Base-by-base conservation (phyloP, 2,888 invertebrate genomes). In the Mythimna loreyi region DNA sequence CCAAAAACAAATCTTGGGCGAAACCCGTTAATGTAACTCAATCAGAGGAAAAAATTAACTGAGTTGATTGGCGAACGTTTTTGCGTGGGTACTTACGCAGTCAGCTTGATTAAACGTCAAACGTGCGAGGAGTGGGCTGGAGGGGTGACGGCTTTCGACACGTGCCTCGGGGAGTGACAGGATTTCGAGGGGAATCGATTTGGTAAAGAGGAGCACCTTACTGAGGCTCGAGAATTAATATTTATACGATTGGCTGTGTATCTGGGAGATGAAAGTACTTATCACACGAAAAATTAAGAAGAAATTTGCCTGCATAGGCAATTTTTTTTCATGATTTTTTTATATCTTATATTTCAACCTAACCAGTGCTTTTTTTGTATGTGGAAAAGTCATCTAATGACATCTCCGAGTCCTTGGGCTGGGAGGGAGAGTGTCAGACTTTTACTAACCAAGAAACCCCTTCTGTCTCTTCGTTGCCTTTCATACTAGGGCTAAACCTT, bases 61-160 rank as follows among this genome's bases (percentile, higher is more conserved):
- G n/a, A 19, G 23, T 47, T 61, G 56, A 73, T 77, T 73, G 70
- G 52, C 23, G 19, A 50, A 33, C 45, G 60, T 58, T 77, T 62
- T 73, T 61, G 77, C 33, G 60, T 33, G 33, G 73, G 52, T 40
- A 21, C 30, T 55, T 19, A 30, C 53, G 21, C 25, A 36, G 23
- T 11, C 33, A 23, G 69, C 76, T 40, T 58, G 61, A 73, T 73
- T 73, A 73, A 70, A 77, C 16, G 77, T 73, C 73, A 61, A 53
- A 53, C 33, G 16, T 53, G 50, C 50, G 57, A 36, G 23, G 11
- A 77, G 33, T 47, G 71, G 75, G 19, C 11, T 47, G 40, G 25
- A 52, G 60, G 28, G 8, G 1, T 19, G 23, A 11, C 23, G 33
- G 57, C 61, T 36, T 23, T 19, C 23, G 70, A 70, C 52, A 58